A percentile compares a stretch with the other conserved stretches of the same genome.
These are phyloP conservation scores for Epinephelus awoara DNA, from an alignment of 2,797 vertebrate species.

Conservation along the genomic window DNA sequence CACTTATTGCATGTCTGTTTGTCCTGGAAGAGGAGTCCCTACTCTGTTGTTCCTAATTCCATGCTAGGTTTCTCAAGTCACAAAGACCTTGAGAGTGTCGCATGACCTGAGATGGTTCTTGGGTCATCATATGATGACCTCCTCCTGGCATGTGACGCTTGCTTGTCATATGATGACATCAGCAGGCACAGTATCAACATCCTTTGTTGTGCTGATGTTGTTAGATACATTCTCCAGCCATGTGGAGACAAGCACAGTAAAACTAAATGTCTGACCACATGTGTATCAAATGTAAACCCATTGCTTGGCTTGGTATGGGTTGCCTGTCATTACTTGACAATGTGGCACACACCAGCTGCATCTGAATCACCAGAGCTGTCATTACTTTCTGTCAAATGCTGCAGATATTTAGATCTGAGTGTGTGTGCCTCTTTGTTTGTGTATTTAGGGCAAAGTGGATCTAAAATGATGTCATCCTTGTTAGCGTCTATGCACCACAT, in stretches of 20 bases:
- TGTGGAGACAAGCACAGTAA: neutral
- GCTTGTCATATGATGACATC: conserved; percentile 2
- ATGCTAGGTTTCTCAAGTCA: neutral
- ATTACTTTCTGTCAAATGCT: neutral
- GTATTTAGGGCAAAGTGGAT: neutral
- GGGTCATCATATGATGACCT: neutral
- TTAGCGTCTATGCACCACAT: neutral
- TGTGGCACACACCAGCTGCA: neutral
- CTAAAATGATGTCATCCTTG: neutral
- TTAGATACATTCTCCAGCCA: neutral
- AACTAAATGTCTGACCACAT: neutral
- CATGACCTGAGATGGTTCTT: neutral
- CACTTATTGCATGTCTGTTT: neutral
- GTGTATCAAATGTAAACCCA: neutral
- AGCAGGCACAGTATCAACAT: neutral
- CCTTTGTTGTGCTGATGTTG: neutral
- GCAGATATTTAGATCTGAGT: neutral
- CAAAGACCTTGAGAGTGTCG: neutral
- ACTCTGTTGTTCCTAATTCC: neutral
- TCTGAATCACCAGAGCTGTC: neutral
- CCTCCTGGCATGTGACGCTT: neutral
- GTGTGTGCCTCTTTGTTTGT: conserved; percentile 1
- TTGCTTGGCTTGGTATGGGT: neutral
- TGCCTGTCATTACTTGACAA: neutral
- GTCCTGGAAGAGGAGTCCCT: neutral